Conservation (phyloP, 2,888 invertebrate species). For the Brachyopa scutellaris region DNA sequence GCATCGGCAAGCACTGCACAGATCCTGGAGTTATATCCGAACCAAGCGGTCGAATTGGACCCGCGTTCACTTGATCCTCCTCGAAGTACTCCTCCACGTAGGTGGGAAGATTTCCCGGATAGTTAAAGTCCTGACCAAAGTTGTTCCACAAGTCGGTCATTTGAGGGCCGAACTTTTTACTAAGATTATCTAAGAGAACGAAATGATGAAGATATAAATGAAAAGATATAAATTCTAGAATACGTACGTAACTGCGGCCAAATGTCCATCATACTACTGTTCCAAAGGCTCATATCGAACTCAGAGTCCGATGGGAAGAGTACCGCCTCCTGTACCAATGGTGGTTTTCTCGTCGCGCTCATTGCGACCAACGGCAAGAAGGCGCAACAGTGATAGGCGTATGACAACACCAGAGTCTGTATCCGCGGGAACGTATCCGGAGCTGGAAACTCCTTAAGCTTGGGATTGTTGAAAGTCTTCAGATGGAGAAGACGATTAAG, state of each 20-base stretch:
- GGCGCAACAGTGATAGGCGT: slow-evolving; percentile 98
- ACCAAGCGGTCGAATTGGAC: slow-evolving; percentile 73
- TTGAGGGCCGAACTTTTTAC: slow-evolving; percentile 87
- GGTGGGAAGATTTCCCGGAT: slow-evolving; percentile 87
- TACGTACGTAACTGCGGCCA: slow-evolving; percentile 92
- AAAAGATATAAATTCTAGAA: neutral
- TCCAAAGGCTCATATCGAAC: slow-evolving; percentile 90
- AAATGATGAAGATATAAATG: neutral
- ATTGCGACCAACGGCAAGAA: slow-evolving; percentile 88
- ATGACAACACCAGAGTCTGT: slow-evolving; percentile 91
- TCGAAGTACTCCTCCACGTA: slow-evolving; percentile 89
- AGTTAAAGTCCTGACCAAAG: slow-evolving; percentile 87
- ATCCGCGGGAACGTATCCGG: slow-evolving; percentile 94
- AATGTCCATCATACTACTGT: slow-evolving; percentile 89
- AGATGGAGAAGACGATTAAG: slow-evolving; percentile 90
- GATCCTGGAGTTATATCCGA: slow-evolving; percentile 79
- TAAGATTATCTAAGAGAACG: slow-evolving; percentile 85
- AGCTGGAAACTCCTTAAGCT: slow-evolving; percentile 92
- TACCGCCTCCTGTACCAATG: slow-evolving; percentile 84
- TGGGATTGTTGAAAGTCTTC: slow-evolving; percentile 96
- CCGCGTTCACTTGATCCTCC: slow-evolving; percentile 82
- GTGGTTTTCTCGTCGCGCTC: slow-evolving; percentile 82
- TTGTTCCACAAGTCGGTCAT: slow-evolving; percentile 88
- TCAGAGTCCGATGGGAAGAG: slow-evolving; percentile 87
- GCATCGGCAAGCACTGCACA: slow-evolving; percentile 90